Conservation (phyloP, 2,113 vertebrate species). For the Nerophis ophidion region DNA sequence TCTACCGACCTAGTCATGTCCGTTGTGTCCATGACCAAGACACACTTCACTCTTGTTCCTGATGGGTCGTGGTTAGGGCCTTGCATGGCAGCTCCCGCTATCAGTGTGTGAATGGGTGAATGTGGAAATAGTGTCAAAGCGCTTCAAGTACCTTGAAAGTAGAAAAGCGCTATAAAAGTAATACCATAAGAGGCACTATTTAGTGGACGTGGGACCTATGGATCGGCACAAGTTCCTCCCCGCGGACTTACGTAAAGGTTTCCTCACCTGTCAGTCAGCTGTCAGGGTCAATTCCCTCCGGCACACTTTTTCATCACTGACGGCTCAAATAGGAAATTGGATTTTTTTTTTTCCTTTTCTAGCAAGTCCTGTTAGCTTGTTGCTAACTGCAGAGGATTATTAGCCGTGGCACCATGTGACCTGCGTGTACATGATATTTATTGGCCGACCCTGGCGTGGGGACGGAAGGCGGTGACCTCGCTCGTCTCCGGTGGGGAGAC, state of each 20-base stretch:
- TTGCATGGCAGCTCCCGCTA: no score
- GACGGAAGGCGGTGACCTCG: slow-evolving; percentile 62
- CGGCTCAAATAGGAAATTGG: slow-evolving; percentile 35
- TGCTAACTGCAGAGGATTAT: slow-evolving; percentile 18
- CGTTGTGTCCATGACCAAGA: no score
- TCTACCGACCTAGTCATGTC: no score
- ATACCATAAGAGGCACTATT: no score
- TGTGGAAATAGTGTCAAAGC: no score
- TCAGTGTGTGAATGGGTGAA: no score
- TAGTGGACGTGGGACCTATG: slow-evolving; percentile 45
- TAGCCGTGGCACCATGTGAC: slow-evolving; percentile 14
- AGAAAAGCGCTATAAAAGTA: no score
- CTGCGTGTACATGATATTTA: slow-evolving; percentile 57
- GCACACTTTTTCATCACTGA: slow-evolving; percentile 44
- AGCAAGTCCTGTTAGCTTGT: slow-evolving; percentile 14
- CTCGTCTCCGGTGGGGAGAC: slow-evolving; percentile 49
- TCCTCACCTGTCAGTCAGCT: slow-evolving; percentile 69
- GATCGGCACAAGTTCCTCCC: slow-evolving; percentile 67
- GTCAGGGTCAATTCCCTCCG: slow-evolving; percentile 61
- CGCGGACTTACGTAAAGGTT: slow-evolving; percentile 72
- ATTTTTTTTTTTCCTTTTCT: slow-evolving; percentile 6
- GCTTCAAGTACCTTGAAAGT: no score
- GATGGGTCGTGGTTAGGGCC: no score
- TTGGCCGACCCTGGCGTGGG: slow-evolving; percentile 51
- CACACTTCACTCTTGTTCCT: no score